Conservation (phyloP, 2,888 invertebrate genomes). For the Nemurella pictetii region DNA sequence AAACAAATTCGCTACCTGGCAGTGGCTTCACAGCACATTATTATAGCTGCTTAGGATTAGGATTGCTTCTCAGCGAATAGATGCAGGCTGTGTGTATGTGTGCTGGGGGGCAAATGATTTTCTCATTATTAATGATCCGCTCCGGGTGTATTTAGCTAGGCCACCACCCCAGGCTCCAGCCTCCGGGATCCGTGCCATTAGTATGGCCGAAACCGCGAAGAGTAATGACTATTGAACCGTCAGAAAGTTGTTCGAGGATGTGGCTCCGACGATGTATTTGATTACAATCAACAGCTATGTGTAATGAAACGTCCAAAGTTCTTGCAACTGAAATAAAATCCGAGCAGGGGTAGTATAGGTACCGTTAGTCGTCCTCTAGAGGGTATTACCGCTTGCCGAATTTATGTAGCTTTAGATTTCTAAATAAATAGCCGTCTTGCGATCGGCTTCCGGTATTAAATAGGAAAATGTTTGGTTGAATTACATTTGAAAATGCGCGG, state of each 20-base stretch:
- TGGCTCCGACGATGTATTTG: neutral
- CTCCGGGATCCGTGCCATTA: no score
- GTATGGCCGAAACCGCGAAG: neutral
- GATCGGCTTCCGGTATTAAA: neutral
- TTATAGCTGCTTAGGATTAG: neutral
- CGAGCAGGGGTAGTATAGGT: neutral
- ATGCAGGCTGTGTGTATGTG: no score
- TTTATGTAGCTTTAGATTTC: neutral
- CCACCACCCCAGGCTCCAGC: neutral
- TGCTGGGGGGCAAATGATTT: neutral
- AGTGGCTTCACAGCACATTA: neutral
- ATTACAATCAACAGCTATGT: slow-evolving; percentile 8
- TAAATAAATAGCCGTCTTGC: neutral
- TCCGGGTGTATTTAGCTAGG: neutral
- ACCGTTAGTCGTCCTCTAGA: neutral
- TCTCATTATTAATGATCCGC: neutral
- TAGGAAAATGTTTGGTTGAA: neutral
- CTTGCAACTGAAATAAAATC: slow-evolving; percentile 14
- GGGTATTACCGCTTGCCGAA: neutral
- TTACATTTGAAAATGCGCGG: neutral
- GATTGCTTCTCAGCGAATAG: neutral
- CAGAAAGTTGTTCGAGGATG: neutral
- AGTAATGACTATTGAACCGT: neutral
- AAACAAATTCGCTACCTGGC: no score
- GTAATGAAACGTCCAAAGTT: slow-evolving; percentile 12